Percentiles rank a stretch among this genome's conserved stretches.
These are phyloP conservation scores for Nemurella pictetii DNA, from an alignment of 2,888 invertebrate species.

Conservation along the genomic window DNA sequence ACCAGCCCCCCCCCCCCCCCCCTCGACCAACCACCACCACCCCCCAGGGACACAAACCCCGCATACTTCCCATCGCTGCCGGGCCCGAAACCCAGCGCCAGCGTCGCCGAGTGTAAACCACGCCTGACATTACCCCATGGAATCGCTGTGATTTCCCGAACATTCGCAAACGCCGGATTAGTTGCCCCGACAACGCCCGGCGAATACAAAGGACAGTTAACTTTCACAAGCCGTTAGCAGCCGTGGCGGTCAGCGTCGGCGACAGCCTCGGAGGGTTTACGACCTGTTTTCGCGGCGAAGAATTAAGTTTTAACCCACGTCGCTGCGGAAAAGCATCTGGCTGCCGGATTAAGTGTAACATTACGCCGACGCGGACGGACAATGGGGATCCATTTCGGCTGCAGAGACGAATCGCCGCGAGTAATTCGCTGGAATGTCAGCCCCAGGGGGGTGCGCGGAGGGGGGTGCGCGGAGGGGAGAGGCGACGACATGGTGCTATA, in stretches of 20 bases:
- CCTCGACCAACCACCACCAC: neutral
- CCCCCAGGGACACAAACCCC: neutral
- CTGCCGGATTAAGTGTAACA: neutral
- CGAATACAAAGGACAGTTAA: slow-evolving; percentile 15
- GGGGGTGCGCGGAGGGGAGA: too few species aligned
- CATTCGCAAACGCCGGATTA: slow-evolving; percentile 12
- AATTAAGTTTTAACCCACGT: too few species aligned
- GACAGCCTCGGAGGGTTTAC: neutral
- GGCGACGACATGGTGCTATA: neutral
- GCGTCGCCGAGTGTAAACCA: neutral
- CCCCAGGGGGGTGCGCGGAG: neutral
- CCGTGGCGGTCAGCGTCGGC: too few species aligned
- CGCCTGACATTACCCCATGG: neutral
- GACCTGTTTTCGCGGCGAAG: neutral
- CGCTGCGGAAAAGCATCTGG: neutral
- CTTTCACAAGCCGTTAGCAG: neutral
- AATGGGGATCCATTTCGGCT: neutral
- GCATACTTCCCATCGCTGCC: too few species aligned
- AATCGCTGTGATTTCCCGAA: slow-evolving; percentile 10
- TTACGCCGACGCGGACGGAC: neutral
- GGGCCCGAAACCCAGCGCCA: neutral
- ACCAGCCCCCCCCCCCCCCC: neutral
- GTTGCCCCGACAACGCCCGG: neutral
- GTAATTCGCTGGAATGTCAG: neutral
- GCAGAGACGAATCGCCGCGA: neutral